Evolutionary conservation across 2,113 vertebrate species (phyloP).

Genomic region (Myocastor coypus): DNA sequence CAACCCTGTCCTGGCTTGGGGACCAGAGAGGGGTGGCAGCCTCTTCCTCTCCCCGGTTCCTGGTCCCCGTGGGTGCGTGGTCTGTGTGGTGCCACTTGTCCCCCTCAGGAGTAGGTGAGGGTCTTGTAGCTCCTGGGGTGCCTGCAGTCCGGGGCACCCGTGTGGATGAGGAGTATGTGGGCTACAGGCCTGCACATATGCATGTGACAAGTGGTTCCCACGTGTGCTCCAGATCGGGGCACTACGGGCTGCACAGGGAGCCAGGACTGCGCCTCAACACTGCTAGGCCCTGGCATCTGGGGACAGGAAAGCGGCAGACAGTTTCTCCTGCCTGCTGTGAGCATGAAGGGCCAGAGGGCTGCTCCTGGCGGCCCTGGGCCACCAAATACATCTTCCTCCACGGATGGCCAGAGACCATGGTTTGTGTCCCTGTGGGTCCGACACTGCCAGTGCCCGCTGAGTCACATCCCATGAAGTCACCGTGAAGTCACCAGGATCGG

Average conservation of each 20-base stretch:
- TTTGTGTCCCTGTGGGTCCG: neutral
- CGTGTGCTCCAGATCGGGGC: neutral
- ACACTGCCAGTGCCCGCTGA: fast-evolving
- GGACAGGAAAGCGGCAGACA: neutral
- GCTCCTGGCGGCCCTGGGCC: neutral
- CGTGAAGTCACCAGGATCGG: fast-evolving
- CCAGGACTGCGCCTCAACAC: fast-evolving
- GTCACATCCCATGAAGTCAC: neutral
- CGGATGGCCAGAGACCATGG: fast-evolving
- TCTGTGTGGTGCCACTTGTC: neutral
- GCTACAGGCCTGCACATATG: neutral
- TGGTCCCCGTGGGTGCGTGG: fast-evolving
- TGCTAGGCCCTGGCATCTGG: fast-evolving
- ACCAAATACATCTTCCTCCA: fast-evolving
- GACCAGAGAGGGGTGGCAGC: neutral
- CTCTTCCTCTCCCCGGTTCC: neutral
- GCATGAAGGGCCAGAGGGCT: fast-evolving
- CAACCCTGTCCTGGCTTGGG: neutral
- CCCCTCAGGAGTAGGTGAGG: fast-evolving
- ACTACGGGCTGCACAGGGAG: neutral
- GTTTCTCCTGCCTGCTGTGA: fast-evolving
- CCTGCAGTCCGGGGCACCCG: neutral
- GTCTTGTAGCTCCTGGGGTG: neutral
- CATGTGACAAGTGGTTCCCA: neutral
- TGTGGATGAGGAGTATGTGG: neutral